Evolutionary conservation across 2,888 invertebrate genomes (phyloP).

Genomic region (Chorisops tibialis): DNA sequence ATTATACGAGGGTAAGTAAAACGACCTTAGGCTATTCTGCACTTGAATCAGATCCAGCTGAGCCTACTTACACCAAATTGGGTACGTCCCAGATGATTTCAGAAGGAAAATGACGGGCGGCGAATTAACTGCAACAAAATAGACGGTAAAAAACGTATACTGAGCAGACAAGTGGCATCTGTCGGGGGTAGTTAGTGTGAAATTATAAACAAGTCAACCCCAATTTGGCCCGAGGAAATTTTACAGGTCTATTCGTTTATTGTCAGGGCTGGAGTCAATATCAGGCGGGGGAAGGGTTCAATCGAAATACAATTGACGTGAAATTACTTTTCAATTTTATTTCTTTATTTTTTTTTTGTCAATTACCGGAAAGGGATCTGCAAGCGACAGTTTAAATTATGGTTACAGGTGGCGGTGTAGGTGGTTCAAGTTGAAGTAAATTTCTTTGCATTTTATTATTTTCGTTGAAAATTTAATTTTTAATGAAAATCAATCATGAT

Average conservation of each 20-base stretch:
- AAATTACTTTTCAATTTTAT: constrained; percentile 19
- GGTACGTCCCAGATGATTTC: background rate
- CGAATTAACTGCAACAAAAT: background rate
- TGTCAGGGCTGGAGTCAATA: constrained; percentile 3
- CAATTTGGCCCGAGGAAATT: constrained; percentile 19
- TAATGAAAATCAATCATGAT: too few species aligned
- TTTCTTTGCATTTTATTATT: too few species aligned
- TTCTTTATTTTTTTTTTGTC: constrained; percentile 6
- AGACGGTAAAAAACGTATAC: background rate
- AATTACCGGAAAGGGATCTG: constrained; percentile 19
- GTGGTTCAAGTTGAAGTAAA: too few species aligned
- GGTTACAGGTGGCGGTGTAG: constrained; percentile 1
- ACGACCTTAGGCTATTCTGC: constrained; percentile 7
- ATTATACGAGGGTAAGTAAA: background rate
- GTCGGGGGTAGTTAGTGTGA: constrained; percentile 26
- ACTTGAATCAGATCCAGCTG: constrained; percentile 13
- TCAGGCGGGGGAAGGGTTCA: constrained; percentile 7
- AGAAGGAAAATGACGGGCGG: constrained; percentile 3
- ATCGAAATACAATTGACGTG: constrained; percentile 20
- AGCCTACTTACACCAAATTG: background rate
- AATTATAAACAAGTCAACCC: constrained; percentile 28
- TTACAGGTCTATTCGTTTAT: constrained; percentile 6
- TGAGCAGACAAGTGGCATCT: constrained; percentile 13
- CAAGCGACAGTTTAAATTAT: constrained; percentile 12
- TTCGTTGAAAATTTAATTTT: too few species aligned